Evolutionary conservation across 2,113 vertebrate genomes (phyloP).

Genomic region (Ictidomys tridecemlineatus): DNA sequence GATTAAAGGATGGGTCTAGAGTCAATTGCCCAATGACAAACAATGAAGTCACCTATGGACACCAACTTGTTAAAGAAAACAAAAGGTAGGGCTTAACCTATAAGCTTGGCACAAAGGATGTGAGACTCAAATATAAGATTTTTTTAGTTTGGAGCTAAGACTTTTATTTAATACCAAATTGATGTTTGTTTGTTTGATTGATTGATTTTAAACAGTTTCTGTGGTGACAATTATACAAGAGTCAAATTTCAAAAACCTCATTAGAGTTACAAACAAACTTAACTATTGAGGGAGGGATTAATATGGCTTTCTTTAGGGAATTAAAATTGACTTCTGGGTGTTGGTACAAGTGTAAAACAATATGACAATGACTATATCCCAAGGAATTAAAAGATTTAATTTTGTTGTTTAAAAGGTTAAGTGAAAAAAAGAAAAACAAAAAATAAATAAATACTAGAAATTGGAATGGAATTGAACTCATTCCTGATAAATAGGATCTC

Average conservation of each 20-base stretch:
- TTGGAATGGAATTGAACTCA: background rate
- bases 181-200: background rate
- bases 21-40: background rate
- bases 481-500: background rate
- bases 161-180: constrained; percentile 27
- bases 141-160: background rate
- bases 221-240: background rate
- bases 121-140: background rate
- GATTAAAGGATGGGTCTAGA: background rate
- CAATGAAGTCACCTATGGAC: background rate
- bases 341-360: background rate
- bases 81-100: background rate
- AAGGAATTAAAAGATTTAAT: constrained; percentile 26
- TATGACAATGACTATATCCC: background rate
- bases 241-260: constrained; percentile 59
- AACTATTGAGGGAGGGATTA: constrained; percentile 36
- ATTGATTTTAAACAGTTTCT: background rate
- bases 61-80: background rate
- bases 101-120: background rate
- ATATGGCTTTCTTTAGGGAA: constrained; percentile 37
- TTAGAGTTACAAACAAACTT: constrained; percentile 56
- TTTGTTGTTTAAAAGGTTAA: background rate
- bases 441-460: background rate
- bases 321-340: constrained; percentile 29
- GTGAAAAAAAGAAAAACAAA: background rate